phyloP scores from a whole-genome alignment of 2,888 invertebrate genomes.

The Panzeria rudis region DNA sequence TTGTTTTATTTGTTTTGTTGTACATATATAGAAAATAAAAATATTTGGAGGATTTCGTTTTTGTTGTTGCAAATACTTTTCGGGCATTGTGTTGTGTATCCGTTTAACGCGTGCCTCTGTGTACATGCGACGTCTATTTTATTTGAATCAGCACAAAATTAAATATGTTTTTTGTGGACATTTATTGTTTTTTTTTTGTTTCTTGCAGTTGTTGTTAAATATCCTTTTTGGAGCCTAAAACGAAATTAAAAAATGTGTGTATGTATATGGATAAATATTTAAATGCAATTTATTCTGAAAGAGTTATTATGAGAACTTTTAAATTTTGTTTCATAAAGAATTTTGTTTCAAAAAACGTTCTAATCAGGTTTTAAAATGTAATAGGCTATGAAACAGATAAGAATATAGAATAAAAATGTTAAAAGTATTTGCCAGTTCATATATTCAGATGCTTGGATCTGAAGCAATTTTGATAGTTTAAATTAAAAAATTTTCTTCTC shows the following conservation, averaged over 20 bases:
- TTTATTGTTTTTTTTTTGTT: neutral
- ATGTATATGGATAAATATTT: neutral
- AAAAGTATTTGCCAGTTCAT: too few species aligned
- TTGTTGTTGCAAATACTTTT: slow-evolving; percentile 43
- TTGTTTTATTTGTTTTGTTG: slow-evolving; percentile 28
- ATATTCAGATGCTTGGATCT: too few species aligned
- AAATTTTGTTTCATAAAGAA: neutral
- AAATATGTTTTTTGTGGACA: slow-evolving; percentile 26
- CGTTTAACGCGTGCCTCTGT: slow-evolving; percentile 45
- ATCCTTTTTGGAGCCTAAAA: neutral
- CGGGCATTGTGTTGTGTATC: slow-evolving; percentile 51
- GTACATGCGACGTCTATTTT: slow-evolving; percentile 19
- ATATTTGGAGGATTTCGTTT: slow-evolving; percentile 47
- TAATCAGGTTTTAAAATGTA: neutral
- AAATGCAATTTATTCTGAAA: neutral
- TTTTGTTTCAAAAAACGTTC: too few species aligned
- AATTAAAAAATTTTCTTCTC: too few species aligned
- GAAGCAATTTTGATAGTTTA: too few species aligned
- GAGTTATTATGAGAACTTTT: neutral
- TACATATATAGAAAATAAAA: slow-evolving; percentile 54
- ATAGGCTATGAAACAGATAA: too few species aligned
- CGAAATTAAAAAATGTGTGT: neutral
- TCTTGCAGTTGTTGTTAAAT: slow-evolving; percentile 1
- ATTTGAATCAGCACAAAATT: slow-evolving; percentile 51
- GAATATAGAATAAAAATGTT: too few species aligned